Evolutionary conservation across 2,888 invertebrate species (phyloP), one percentile per base, ranked within the genome.

Genomic region (Hecatera dysodea): DNA sequence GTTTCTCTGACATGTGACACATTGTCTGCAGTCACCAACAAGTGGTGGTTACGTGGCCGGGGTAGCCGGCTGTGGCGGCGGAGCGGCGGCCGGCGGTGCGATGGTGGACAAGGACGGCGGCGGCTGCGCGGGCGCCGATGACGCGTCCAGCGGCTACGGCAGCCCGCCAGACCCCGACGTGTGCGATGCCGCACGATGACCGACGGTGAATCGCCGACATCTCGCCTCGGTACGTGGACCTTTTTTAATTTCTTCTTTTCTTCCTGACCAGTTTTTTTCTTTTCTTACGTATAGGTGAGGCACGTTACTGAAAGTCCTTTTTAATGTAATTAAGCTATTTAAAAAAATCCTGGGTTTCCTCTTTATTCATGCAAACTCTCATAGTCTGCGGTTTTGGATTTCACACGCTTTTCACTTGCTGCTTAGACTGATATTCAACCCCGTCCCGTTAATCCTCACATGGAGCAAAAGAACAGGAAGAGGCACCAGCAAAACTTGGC

Each of bases 91-190:
- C 1, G 92, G 87, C 1, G 93, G 87, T 0, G 92, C 92, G 48
- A 86, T 92, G 55, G 90, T 87, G 42, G 95, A 95, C 64, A 94
- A 95, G 84, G 95, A 95, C 70, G 94, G 90, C 46, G 95, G 92
- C 2, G 94, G 93, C 0, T 94, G 94, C 89, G 96, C 93, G 56
- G 95, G 94, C 79, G 96, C 95, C 0, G 98, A 98, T 87, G 98
- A 98, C 91, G 97, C 97, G 33, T 97, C 97, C 88, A 98, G 97
- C 91, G 98, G 98, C 3, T 98, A 98, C 94, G 98, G 98, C 86
- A 98, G 98, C 93, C 98, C 96, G 81, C 96, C 98, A 39, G 97
- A 97, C 91, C 97, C 97, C 19, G 97, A 97, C 84, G 97, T 97
- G 84, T 96, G 93, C 87, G 96, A 96, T 75, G 95, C 95, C 79